Evolutionary conservation across 2,888 invertebrate genomes (phyloP).

Genomic region (Hemicrepidius hirtus): DNA sequence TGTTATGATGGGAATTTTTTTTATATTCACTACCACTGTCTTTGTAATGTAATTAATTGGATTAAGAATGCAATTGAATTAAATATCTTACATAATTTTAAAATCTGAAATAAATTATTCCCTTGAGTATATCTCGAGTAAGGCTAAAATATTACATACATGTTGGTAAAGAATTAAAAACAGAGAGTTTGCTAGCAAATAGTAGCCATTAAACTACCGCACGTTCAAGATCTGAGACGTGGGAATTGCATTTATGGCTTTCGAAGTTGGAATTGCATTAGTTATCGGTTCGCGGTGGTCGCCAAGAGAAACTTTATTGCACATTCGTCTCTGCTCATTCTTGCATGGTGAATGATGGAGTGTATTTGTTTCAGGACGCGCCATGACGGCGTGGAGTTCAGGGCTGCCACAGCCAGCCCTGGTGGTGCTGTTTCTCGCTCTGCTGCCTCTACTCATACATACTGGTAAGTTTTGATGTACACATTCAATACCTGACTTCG

Average conservation of each 20-base stretch:
- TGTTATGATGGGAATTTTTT: too few relatives aligned
- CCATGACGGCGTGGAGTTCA: conserved; percentile 76
- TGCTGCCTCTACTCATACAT: conserved; percentile 60
- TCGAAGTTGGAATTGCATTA: conserved; percentile 52
- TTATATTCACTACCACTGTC: too few relatives aligned
- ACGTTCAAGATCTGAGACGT: conserved; percentile 48
- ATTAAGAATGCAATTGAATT: too few relatives aligned
- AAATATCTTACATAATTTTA: too few relatives aligned
- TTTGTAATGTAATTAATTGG: too few relatives aligned
- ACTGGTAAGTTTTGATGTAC: conserved; percentile 66
- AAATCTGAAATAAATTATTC: not conserved
- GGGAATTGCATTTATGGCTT: conserved; percentile 52
- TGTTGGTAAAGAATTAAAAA: conserved; percentile 25
- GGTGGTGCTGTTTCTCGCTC: conserved; percentile 61
- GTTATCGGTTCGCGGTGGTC: conserved; percentile 51
- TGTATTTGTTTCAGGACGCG: conserved; percentile 71
- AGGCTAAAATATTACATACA: not conserved
- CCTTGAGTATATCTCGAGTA: not conserved
- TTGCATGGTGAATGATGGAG: conserved; percentile 52
- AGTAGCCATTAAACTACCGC: conserved; percentile 48
- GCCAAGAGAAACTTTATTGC: conserved; percentile 49
- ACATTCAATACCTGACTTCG: not conserved
- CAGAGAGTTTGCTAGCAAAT: conserved; percentile 35
- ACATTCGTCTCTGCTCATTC: conserved; percentile 51
- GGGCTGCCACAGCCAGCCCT: conserved; percentile 71